These are phyloP conservation scores for Anoncus sp. DNA, from an alignment of 2,888 invertebrate genomes.

Conservation along the genomic window DNA sequence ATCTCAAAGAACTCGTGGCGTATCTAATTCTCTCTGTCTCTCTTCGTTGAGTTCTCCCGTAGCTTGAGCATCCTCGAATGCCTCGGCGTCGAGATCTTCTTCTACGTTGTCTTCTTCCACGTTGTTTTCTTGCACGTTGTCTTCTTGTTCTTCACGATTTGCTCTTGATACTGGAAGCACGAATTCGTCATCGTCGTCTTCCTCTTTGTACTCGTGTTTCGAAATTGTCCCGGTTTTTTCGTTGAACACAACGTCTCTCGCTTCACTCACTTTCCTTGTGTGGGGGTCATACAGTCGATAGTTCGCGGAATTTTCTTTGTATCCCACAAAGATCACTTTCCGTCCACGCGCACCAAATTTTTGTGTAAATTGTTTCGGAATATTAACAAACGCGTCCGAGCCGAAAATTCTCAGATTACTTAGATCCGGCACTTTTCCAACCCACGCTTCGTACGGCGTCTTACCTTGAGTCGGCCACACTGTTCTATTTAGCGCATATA, in stretches of 20 bases:
- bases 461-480: neutral
- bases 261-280: slow-evolving; percentile 46
- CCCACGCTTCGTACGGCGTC: neutral
- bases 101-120: neutral
- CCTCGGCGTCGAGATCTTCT: neutral
- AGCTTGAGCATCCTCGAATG: neutral
- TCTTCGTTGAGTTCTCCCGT: neutral
- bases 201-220: neutral
- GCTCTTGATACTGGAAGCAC: neutral
- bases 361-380: neutral
- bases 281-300: slow-evolving; percentile 63
- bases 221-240: slow-evolving; percentile 29
- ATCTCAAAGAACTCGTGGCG: slow-evolving; percentile 12
- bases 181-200: slow-evolving; percentile 12
- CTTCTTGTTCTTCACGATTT: neutral
- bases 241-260: slow-evolving; percentile 67
- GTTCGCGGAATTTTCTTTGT: slow-evolving; percentile 5
- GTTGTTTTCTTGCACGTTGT: neutral
- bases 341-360: neutral
- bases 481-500: neutral
- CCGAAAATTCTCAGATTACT: slow-evolving; percentile 6
- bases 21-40: neutral
- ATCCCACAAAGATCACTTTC: neutral
- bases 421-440: neutral
- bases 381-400: neutral